Evolutionary conservation across 2,797 vertebrate genomes (phyloP).

Genomic region (Tamandua tetradactyla): DNA sequence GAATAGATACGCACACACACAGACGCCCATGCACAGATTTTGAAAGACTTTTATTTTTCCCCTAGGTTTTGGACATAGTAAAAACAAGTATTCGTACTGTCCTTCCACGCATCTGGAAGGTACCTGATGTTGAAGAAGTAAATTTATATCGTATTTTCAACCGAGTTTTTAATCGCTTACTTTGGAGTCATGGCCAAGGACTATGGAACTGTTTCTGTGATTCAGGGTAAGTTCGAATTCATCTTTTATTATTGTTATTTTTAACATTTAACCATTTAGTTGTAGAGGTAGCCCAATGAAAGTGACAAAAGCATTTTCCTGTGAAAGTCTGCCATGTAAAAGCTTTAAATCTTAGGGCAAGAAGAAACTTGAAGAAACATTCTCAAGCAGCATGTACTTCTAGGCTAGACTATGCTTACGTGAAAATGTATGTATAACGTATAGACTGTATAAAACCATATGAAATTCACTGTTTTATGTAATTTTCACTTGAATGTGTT

Average conservation of each 20-base stretch:
- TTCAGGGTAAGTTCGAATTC: constrained; percentile 90
- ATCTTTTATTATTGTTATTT: constrained; percentile 43
- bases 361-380: neutral
- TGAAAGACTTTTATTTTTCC: constrained; percentile 65
- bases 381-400: neutral
- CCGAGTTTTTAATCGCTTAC: constrained; percentile 94
- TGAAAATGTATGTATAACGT: neutral
- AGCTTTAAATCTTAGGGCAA: neutral
- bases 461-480: neutral
- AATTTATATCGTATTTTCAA: constrained; percentile 94
- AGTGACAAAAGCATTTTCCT: neutral
- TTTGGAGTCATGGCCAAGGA: constrained; percentile 98
- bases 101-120: constrained; percentile 95
- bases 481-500: neutral
- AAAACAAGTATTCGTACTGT: constrained; percentile 91
- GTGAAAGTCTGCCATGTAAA: neutral
- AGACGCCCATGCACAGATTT: constrained; percentile 18
- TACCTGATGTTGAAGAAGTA: constrained; percentile 93
- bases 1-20: neutral
- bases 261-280: constrained; percentile 34
- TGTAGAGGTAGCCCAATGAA: neutral
- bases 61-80: constrained; percentile 97
- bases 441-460: neutral
- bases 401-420: neutral
- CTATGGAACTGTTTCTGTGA: constrained; percentile 98